Evolutionary conservation across 2,888 invertebrate genomes (phyloP), one percentile per base, ranked within the genome.

Genomic region (Dexiosoma caninum): DNA sequence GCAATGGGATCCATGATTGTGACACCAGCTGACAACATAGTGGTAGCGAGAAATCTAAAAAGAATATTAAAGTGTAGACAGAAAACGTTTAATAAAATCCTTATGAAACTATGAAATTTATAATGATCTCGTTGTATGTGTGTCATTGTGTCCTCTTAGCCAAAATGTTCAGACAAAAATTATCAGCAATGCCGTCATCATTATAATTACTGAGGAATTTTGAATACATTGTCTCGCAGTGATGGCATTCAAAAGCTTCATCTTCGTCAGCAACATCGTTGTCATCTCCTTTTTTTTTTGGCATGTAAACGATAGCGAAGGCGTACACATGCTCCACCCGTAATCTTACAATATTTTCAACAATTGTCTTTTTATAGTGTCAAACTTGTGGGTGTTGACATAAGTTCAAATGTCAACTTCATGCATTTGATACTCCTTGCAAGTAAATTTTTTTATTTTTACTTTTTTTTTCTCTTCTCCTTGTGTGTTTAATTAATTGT

Each of bases 1-100:
- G 96, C 95, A 82, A 96, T 95, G 0, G 97, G 96, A 90, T 97
- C 97, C 93, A 96, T 94, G 70, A 97, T 94, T 10, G 95, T 95
- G 0, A 96, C 95, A n/a, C 95, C 95, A 30, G 96, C 96, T 5
- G 95, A 94, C 86, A 95, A 91, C 93, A 95, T 95, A 5, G 95
- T 94, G 32, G 95, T 95, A 1, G 95, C 96, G 85, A 96, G 91
- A 84, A 97, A 94, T 86, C 96, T 89, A 32, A 0, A 12, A 8
- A 14, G 53, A 32, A 23, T 9, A 27, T 27, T 21, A 51, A 3
- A 27, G 27, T 27, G 27, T 27, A 6, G 27, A 8, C 6, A 37
- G 2, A n/a, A 9, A 57, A 57, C 46, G 35, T 32, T 62, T 46
- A 51, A 66, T 51, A 21, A 59, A 40, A 16, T 9, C 46, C 37